Base-by-base conservation (phyloP, 2,888 invertebrate species). In the Gibbula magus region DNA sequence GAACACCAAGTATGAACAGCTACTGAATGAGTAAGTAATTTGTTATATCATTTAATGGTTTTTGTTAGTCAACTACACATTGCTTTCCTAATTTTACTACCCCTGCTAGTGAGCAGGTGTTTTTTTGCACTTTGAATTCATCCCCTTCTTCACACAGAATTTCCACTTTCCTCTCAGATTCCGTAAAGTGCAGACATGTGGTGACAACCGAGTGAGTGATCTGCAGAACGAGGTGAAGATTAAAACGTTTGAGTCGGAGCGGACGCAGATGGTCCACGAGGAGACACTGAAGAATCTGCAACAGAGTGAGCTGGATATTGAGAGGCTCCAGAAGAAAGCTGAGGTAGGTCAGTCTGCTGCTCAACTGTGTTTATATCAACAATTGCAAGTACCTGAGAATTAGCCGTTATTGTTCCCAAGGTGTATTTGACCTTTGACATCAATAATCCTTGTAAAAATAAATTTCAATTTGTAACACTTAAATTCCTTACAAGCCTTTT, bases 231-330 rank as follows among this genome's bases (percentile, higher is more conserved):
- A 93, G 45, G 81, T 93, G 61, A 92, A 92, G 82, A 75, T 93
- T 79, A 92, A 92, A 83, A 83, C 89, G n/a, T 93, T 93, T 86
- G 93, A 93, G 79, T 78, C 87, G 10, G 93, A 93, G 83, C 84
- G 93, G 67, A 83, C 89, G 25, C 90, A 91, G 79, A 86, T 93
- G 82, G 86, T 93, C 4, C 88, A 92, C 77, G 92, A 92, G 76
- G 93, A 93, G 81, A 90, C 92, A 10, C 84, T 90, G 52, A 88
- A 88, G 75, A 92, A 91, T 54, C 84, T 92, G 52, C 91, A 90
- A 77, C 90, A 91, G 75, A 82, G 86, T 73, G 90, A 92, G 78
- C 81, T 92, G 45, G 92, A 93, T 32, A 88, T 90, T 52, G 93
- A 93, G 79, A 92, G 92, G 83, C 82, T 92, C 39, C 89, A 91